Evolutionary conservation across 2,888 invertebrate genomes (phyloP).

Genomic region (Tipula unca): DNA sequence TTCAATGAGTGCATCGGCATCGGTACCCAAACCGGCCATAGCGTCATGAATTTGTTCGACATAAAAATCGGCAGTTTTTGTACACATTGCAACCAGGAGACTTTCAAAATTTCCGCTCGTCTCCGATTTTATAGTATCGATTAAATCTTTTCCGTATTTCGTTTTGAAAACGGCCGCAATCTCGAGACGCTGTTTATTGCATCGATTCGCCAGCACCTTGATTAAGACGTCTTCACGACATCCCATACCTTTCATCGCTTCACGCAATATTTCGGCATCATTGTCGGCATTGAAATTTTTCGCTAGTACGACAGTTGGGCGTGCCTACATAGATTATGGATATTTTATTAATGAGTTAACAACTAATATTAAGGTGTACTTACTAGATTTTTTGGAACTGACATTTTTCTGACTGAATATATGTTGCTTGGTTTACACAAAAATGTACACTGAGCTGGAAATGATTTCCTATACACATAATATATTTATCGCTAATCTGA

Average conservation of each 20-base stretch:
- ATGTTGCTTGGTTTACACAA: neutral
- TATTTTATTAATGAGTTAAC: neutral
- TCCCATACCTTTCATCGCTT: slow-evolving; percentile 83
- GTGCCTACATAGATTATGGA: slow-evolving; percentile 32
- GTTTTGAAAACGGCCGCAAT: slow-evolving; percentile 27
- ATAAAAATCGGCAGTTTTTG: slow-evolving; percentile 74
- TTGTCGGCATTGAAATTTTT: slow-evolving; percentile 67
- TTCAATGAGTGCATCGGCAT: slow-evolving; percentile 79
- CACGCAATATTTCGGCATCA: slow-evolving; percentile 74
- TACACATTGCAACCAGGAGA: slow-evolving; percentile 72
- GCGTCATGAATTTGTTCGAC: slow-evolving; percentile 77
- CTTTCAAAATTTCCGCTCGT: slow-evolving; percentile 83
- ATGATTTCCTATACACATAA: neutral
- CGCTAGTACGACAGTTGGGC: slow-evolving; percentile 66
- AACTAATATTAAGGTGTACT: neutral
- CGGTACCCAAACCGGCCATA: slow-evolving; percentile 73
- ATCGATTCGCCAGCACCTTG: slow-evolving; percentile 69
- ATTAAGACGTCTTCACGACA: slow-evolving; percentile 88
- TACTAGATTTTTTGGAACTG: neutral
- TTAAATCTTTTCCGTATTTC: slow-evolving; percentile 53
- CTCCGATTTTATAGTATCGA: slow-evolving; percentile 80
- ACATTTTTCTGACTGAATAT: neutral
- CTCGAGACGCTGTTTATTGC: slow-evolving; percentile 72
- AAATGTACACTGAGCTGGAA: neutral
- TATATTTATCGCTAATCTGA: neutral